Percentiles rank a stretch among this genome's conserved stretches.
Conservation (phyloP, 53 echinoderm and acorn worm species). For the Pentamera pediparva region DNA sequence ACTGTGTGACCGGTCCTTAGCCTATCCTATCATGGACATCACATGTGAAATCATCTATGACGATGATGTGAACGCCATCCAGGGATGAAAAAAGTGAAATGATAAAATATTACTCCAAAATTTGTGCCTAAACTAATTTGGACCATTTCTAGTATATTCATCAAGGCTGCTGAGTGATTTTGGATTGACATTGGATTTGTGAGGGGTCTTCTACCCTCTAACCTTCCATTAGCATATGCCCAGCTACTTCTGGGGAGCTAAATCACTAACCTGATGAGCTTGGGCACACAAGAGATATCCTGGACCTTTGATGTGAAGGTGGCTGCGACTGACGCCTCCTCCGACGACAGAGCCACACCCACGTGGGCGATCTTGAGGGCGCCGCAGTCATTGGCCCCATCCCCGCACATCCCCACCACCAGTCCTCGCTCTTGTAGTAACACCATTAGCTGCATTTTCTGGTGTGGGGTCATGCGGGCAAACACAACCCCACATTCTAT, state of each 20-base stretch:
- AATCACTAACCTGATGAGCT: slow-evolving; percentile 62
- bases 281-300: slow-evolving; percentile 85
- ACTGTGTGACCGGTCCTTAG: no score
- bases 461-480: slow-evolving; percentile 90
- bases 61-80: no score
- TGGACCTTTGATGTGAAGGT: slow-evolving; percentile 92
- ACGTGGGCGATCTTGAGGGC: slow-evolving; percentile 93
- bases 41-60: no score
- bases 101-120: no score
- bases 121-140: no score
- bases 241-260: background rate
- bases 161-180: no score
- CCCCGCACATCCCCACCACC: slow-evolving; percentile 93
- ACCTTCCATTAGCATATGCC: no score
- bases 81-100: no score
- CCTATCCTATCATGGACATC: no score
- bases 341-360: slow-evolving; percentile 83
- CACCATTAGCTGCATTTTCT: slow-evolving; percentile 81
- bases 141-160: no score
- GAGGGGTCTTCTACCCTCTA: no score
- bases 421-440: slow-evolving; percentile 62
- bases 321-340: slow-evolving; percentile 86
- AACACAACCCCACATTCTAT: slow-evolving; percentile 67
- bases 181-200: no score
- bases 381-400: slow-evolving; percentile 98